Evolutionary conservation across 2,888 invertebrate genomes (phyloP).

Genomic region (Diloba caeruleocephala): DNA sequence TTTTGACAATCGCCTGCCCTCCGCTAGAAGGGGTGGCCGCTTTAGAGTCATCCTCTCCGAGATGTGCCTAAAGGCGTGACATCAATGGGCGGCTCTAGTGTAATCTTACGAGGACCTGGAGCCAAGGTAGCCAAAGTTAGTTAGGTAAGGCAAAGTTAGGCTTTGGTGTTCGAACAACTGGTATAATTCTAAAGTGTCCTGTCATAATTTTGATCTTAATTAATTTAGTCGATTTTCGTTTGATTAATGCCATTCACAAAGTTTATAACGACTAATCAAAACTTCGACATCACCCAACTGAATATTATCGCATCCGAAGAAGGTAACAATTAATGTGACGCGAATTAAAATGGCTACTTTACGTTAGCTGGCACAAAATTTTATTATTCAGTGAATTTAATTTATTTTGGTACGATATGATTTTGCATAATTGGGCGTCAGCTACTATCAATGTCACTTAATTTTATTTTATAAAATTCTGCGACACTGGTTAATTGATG

Average conservation of each 20-base stretch:
- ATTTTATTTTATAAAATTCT: neutral
- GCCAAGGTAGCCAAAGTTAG: no score
- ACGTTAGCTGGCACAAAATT: constrained; percentile 1
- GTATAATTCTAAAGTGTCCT: neutral
- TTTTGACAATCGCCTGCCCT: no score
- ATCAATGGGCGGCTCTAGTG: no score
- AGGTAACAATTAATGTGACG: constrained; percentile 3
- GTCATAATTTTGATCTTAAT: constrained; percentile 12
- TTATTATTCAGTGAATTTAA: constrained; percentile 3
- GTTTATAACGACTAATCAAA: constrained; percentile 20
- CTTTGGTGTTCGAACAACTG: constrained; percentile 4
- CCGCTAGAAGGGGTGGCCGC: no score
- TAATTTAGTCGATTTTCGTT: constrained; percentile 10
- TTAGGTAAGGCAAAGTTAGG: neutral
- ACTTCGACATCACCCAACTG: constrained; percentile 12
- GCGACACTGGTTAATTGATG: neutral
- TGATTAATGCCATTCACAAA: constrained; percentile 12
- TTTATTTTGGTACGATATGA: constrained; percentile 4
- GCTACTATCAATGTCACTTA: constrained; percentile 1
- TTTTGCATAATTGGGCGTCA: constrained; percentile 21
- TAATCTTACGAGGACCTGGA: no score
- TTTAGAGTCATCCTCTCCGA: no score
- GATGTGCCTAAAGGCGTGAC: no score
- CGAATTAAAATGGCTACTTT: constrained; percentile 12
- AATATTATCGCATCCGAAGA: neutral